A percentile compares a stretch with the other conserved stretches of the same genome.
phyloP scores from a whole-genome alignment of 2,113 vertebrate species.

The Clarias batrachus region DNA sequence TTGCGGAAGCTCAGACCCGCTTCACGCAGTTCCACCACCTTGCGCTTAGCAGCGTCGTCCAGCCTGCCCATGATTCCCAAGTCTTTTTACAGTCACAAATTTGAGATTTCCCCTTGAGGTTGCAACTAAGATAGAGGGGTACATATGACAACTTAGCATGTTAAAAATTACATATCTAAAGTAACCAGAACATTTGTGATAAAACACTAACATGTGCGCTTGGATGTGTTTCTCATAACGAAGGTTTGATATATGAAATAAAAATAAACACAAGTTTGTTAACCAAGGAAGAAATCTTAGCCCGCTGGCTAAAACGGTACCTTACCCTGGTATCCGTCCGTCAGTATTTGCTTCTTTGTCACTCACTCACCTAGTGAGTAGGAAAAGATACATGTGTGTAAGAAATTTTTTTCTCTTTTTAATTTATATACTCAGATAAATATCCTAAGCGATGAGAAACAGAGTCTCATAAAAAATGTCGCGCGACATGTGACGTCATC shows the following conservation, averaged over 20 bases:
- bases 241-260: neutral
- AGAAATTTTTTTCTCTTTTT: neutral
- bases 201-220: neutral
- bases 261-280: neutral
- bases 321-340: neutral
- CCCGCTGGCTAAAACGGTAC: neutral
- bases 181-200: neutral
- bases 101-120: neutral
- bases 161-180: neutral
- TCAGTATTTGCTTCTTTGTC: constrained; percentile 7
- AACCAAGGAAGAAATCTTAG: neutral
- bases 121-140: neutral
- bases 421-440: neutral
- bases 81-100: neutral
- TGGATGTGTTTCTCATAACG: too few relatives aligned
- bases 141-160: neutral
- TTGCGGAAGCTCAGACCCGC: constrained; percentile 83
- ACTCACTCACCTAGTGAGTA: neutral
- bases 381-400: neutral
- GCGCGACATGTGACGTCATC: neutral
- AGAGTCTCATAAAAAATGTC: constrained; percentile 1
- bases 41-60: constrained; percentile 79
- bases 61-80: constrained; percentile 75
- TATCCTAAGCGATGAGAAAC: neutral
- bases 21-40: constrained; percentile 81